Base-by-base conservation (phyloP, 2,797 vertebrate species). In the Lophura swinhoii region DNA sequence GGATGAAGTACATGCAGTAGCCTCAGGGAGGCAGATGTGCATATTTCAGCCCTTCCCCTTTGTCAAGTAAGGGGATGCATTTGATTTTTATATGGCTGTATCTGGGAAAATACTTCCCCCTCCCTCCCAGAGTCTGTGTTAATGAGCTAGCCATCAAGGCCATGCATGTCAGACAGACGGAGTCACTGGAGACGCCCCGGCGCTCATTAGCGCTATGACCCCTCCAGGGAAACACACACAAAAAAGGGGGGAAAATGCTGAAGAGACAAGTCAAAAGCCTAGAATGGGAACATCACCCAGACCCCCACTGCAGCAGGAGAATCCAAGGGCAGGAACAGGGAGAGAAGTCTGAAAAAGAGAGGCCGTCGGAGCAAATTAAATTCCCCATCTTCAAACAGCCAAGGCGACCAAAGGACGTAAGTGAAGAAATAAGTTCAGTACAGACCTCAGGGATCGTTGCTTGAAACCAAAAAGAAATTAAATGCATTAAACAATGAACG, bases 251-350 rank as follows among this genome's bases (percentile, higher is more conserved):
- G 3, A 77, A 80, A 84, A 12, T 35, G 37, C 31, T 75, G 76
- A 95, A 83, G 51, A 93, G 44, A 35, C 51, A 87, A 87, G 66
- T 79, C 68, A 87, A 91, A 95, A 95, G 91, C 31, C 80, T 20
- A 28, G 78, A 94, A 51, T 14, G 37, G 80, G 78, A 41, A 72
- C 33, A 73, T 84, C 60, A 62, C 73, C 71, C 53, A 89, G 77
- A 78, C 3, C 56, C 59, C 41, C 44, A 44, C 29, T 77, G 37
- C 85, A 78, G 14, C 75, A 75, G 92, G 88, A 92, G 95, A 95
- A 79, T 88, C 89, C 95, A 94, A 96, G 95, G 95, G 72, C 79
- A 46, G 9, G 37, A 75, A 49, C 29, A 56, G 87, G 77, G 93
- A 91, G 67, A 83, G 84, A 69, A 82, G 29, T 77, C 87, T 86